Conservation (phyloP, 2,888 invertebrate genomes). For the Caenorhabditis angaria region DNA sequence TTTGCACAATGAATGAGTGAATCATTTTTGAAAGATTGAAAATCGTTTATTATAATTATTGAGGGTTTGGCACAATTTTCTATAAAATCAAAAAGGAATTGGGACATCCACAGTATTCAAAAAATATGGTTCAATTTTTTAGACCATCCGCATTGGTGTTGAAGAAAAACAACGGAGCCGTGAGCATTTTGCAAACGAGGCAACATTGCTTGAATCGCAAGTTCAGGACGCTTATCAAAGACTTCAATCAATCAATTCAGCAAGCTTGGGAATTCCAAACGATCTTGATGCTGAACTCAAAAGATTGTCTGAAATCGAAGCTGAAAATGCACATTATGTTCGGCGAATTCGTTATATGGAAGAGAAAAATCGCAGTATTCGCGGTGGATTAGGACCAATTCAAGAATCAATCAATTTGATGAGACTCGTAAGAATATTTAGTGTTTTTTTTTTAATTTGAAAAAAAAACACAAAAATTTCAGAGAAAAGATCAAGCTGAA, state of each 20-base stretch:
- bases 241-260: constrained; percentile 18
- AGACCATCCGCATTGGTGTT: constrained; percentile 19
- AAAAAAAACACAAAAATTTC: background rate
- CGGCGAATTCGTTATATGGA: constrained; percentile 32
- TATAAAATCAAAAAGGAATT: no score
- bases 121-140: constrained; percentile 17
- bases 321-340: constrained; percentile 11
- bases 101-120: no score
- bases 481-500: constrained; percentile 37
- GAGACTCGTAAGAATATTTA: constrained; percentile 20
- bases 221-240: constrained; percentile 20
- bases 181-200: constrained; percentile 21
- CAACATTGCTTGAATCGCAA: constrained; percentile 15
- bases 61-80: no score
- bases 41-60: no score
- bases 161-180: constrained; percentile 21
- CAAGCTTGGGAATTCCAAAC: constrained; percentile 24
- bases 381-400: constrained; percentile 23
- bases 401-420: constrained; percentile 36
- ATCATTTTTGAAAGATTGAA: no score
- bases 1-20: no score
- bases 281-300: constrained; percentile 30
- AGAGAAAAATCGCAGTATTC: constrained; percentile 19
- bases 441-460: constrained; percentile 7
- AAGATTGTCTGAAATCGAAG: constrained; percentile 19